A percentile compares a stretch with the other conserved stretches of the same genome.
Conservation (phyloP, 2,888 invertebrate genomes). For the Leptogaster cylindrica region DNA sequence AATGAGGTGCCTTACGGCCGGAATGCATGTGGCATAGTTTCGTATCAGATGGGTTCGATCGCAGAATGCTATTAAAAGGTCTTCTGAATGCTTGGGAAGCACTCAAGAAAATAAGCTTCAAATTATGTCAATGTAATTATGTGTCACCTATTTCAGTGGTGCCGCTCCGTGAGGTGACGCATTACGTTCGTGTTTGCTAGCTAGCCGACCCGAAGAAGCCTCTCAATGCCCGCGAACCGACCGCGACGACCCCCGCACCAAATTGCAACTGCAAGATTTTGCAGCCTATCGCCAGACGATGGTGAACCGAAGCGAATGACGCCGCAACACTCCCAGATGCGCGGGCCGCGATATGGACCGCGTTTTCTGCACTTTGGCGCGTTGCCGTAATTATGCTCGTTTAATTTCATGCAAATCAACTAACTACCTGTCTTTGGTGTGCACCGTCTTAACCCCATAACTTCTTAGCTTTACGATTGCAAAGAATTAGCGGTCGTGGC, state of each 20-base stretch:
- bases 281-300: too few relatives aligned
- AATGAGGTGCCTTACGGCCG: conserved; percentile 39
- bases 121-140: conserved; percentile 38
- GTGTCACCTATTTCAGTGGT: conserved; percentile 33
- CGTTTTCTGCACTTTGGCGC: neutral
- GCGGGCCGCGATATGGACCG: neutral
- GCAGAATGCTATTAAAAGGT: conserved; percentile 26
- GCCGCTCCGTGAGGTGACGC: conserved; percentile 9
- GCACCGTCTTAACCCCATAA: neutral
- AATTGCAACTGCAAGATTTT: neutral
- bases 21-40: conserved; percentile 43
- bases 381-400: conserved; percentile 23
- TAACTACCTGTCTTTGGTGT: conserved; percentile 4
- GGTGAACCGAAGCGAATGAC: neutral
- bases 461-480: neutral
- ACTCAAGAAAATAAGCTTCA: conserved; percentile 29
- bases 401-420: conserved; percentile 33
- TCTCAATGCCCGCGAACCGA: neutral
- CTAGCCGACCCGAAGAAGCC: conserved; percentile 1
- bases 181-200: conserved; percentile 6
- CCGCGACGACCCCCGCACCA: neutral
- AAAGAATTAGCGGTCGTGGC: neutral
- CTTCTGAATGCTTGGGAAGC: conserved; percentile 32
- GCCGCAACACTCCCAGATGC: neutral
- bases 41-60: conserved; percentile 34